phyloP scores from a whole-genome alignment of 2,113 vertebrate species.

The Sus scrofa region T2T-Sscrofa CM000830.6:47235001-47235500 shows the following conservation, averaged over 20 bases:
- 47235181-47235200: background rate
- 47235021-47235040: background rate
- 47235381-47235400: background rate
- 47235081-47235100: background rate
- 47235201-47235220: background rate
- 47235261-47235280: background rate
- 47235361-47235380: background rate
- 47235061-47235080: background rate
- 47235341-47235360: background rate
- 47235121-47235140: background rate
- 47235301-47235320: background rate
- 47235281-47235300: too few relatives aligned
- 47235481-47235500: background rate
- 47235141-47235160: background rate
- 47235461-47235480: background rate
- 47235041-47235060: background rate
- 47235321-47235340: background rate
- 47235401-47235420: background rate
- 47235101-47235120: background rate
- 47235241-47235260: background rate
- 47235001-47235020: background rate
- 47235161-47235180: background rate
- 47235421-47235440: background rate
- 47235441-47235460: background rate
- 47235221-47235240: background rate